These are phyloP conservation scores for Anguilla pacifica DNA, from an alignment of 2,797 vertebrate genomes.

Conservation along the genomic window DNA sequence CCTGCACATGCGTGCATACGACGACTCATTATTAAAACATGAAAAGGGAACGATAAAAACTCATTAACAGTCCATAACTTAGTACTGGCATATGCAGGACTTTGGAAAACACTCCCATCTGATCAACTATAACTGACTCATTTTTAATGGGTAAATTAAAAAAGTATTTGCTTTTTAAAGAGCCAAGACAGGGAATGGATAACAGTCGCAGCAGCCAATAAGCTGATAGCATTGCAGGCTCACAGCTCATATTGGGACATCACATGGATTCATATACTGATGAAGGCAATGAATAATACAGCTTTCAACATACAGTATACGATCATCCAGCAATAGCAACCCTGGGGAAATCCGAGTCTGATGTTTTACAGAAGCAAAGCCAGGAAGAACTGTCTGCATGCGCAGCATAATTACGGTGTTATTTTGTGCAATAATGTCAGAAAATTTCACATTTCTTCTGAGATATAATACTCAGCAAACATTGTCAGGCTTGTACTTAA, in stretches of 20 bases:
- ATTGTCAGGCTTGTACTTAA: neutral
- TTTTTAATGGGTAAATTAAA: too few relatives aligned
- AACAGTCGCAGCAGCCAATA: neutral
- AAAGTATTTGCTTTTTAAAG: neutral
- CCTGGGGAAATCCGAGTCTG: neutral
- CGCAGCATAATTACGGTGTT: neutral
- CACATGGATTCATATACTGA: neutral
- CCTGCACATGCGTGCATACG: too few relatives aligned
- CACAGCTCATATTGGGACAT: neutral
- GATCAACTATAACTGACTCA: too few relatives aligned
- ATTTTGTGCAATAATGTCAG: neutral
- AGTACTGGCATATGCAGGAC: too few relatives aligned
- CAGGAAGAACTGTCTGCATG: neutral
- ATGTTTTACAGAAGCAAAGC: neutral
- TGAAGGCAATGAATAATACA: neutral
- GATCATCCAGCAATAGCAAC: neutral
- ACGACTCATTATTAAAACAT: too few relatives aligned
- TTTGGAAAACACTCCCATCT: too few relatives aligned
- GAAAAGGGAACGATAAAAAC: too few relatives aligned
- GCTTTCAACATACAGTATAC: neutral
- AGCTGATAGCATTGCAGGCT: neutral
- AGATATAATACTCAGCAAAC: neutral
- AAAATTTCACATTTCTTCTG: neutral
- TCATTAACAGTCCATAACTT: too few relatives aligned
- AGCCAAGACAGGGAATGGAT: neutral